Percentiles rank a stretch among this genome's conserved stretches.
Evolutionary conservation across 1,140 invertebrate genomes (phyloP).

Genomic region (Conus ventricosus): DNA sequence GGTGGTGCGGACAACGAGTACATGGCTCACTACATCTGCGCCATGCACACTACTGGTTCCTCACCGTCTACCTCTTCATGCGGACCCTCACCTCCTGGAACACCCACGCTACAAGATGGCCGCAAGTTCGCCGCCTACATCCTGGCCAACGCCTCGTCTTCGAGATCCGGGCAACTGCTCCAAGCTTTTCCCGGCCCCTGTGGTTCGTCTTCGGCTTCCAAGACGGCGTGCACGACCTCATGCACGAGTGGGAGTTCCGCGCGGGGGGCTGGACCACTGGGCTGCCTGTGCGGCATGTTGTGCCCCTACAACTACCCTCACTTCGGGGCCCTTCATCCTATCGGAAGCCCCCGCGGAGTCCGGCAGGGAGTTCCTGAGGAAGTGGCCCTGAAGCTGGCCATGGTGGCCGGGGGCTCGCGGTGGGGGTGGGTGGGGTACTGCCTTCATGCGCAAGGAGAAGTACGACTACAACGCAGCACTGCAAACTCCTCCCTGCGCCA

Average conservation of each 20-base stretch:
- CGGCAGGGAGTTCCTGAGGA: not conserved
- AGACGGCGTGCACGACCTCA: constrained; percentile 45
- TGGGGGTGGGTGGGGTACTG: constrained; percentile 54
- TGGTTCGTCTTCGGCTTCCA: constrained; percentile 51
- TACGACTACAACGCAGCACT: constrained; percentile 56
- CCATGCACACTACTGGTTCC: constrained; percentile 71
- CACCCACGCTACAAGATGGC: constrained; percentile 49
- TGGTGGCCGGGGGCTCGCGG: constrained; percentile 31
- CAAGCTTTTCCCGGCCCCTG: constrained; percentile 54
- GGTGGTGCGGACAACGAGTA: constrained; percentile 57
- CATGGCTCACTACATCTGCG: constrained; percentile 69
- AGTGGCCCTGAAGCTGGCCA: constrained; percentile 33
- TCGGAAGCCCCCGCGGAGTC: constrained; percentile 31
- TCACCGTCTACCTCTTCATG: constrained; percentile 65
- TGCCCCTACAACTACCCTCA: constrained; percentile 68
- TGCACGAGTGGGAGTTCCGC: constrained; percentile 58
- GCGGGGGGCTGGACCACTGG: constrained; percentile 63
- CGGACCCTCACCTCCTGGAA: constrained; percentile 57
- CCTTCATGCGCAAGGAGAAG: constrained; percentile 46
- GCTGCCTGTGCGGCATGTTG: constrained; percentile 64
- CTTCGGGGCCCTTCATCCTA: constrained; percentile 58
- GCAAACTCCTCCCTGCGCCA: constrained; percentile 60
- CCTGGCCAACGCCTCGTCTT: constrained; percentile 58
- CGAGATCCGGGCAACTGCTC: constrained; percentile 52
- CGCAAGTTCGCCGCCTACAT: constrained; percentile 57